Conservation (phyloP, 2,888 invertebrate genomes). For the Nebria brevicollis region DNA sequence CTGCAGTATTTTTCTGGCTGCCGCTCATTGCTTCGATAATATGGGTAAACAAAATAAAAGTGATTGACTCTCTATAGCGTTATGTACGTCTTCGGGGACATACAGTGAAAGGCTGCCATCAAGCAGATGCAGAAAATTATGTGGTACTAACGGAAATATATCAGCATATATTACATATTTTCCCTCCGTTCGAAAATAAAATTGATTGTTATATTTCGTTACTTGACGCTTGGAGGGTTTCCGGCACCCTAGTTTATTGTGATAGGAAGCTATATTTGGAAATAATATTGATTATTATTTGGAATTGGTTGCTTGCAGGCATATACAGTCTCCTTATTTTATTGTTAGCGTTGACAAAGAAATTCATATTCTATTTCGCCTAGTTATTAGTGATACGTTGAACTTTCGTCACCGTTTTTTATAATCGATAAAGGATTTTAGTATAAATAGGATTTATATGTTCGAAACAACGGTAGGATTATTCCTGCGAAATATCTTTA, state of each 20-base stretch:
- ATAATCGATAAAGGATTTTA: too few relatives aligned
- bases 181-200: not conserved
- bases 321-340: not conserved
- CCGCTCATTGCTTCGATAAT: not conserved
- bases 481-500: not conserved
- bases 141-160: not conserved
- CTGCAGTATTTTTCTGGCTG: not conserved
- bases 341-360: not conserved
- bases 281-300: not conserved
- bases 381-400: not conserved
- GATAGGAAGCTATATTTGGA: not conserved
- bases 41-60: not conserved
- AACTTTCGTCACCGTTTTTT: not conserved
- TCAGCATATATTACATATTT: not conserved
- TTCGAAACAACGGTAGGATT: not conserved
- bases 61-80: not conserved
- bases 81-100: not conserved
- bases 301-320: not conserved
- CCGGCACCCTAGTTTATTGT: not conserved
- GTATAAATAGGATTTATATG: not conserved
- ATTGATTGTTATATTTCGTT: not conserved
- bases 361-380: not conserved
- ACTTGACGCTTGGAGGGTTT: not conserved
- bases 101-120: not conserved
- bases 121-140: not conserved